Evolutionary conservation across 2,113 vertebrate genomes (phyloP).

Genomic region (Eolophus roseicapilla): DNA sequence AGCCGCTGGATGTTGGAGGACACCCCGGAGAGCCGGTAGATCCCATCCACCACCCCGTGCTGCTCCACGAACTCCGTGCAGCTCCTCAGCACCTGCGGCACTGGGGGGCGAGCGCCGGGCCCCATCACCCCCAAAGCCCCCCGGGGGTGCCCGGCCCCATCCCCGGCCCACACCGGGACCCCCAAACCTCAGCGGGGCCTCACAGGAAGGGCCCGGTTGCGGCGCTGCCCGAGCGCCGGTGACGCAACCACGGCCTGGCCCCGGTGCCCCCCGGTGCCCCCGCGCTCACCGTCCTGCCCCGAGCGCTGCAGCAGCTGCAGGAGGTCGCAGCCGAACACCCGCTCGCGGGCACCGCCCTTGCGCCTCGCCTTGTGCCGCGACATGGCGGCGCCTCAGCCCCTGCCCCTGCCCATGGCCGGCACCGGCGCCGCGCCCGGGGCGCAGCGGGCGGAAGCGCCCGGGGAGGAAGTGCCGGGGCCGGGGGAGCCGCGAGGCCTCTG

Average conservation of each 20-base stretch:
- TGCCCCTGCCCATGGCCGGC: neutral
- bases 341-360: constrained; percentile 82
- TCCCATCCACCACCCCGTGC: constrained; percentile 89
- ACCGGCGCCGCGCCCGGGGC: neutral
- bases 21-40: constrained; percentile 91
- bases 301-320: constrained; percentile 81
- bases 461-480: neutral
- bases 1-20: constrained; percentile 93
- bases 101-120: constrained; percentile 43
- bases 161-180: no score
- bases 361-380: constrained; percentile 77
- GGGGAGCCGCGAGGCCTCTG: neutral
- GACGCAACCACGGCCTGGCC: neutral
- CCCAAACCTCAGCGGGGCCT: no score
- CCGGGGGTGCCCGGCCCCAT: neutral
- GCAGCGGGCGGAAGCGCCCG: neutral
- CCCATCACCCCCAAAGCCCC: neutral
- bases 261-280: no score
- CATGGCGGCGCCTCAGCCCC: neutral
- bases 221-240: no score
- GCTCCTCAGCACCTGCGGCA: constrained; percentile 85
- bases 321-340: constrained; percentile 92
- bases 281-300: constrained; percentile 82
- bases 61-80: constrained; percentile 92
- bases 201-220: neutral